Percentiles rank a stretch among this genome's conserved stretches.
Conservation (phyloP, 2,113 vertebrate genomes). For the Pyxicephalus adspersus region DNA sequence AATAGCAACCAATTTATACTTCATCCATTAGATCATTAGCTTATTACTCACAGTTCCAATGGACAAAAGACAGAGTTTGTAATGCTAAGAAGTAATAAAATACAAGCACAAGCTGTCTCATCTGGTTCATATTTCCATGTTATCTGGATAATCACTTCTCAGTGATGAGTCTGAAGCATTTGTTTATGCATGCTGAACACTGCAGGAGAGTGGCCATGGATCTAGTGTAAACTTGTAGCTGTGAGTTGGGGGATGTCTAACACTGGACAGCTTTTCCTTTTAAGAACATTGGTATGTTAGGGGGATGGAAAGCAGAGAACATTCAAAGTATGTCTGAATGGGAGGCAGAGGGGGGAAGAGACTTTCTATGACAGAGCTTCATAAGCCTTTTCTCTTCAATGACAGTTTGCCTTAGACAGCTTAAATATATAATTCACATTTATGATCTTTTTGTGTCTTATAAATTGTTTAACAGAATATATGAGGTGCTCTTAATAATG, state of each 20-base stretch:
- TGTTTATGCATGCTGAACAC: background rate
- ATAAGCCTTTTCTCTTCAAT: constrained; percentile 18
- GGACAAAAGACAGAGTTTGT: no score
- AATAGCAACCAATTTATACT: no score
- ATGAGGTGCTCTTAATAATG: constrained; percentile 12
- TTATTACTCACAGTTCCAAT: no score
- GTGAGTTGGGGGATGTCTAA: constrained; percentile 32
- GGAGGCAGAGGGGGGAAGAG: constrained; percentile 6
- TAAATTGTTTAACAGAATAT: constrained; percentile 28
- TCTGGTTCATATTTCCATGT: no score
- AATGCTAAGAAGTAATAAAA: no score
- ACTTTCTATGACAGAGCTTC: constrained; percentile 7
- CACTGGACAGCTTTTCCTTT: constrained; percentile 18
- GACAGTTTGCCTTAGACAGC: constrained; percentile 33
- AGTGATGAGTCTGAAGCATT: background rate
- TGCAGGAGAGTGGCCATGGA: background rate
- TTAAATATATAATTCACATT: constrained; percentile 22
- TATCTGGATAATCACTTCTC: background rate
- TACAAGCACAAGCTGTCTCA: no score
- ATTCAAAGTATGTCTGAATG: constrained; percentile 46
- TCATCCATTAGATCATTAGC: no score
- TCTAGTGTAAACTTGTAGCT: constrained; percentile 35
- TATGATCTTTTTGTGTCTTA: constrained; percentile 28
- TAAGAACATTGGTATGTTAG: constrained; percentile 47
- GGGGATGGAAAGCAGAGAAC: constrained; percentile 40